These are phyloP conservation scores for Odiellus spinosus DNA, from an alignment of 2,888 invertebrate genomes.

Conservation along the genomic window DNA sequence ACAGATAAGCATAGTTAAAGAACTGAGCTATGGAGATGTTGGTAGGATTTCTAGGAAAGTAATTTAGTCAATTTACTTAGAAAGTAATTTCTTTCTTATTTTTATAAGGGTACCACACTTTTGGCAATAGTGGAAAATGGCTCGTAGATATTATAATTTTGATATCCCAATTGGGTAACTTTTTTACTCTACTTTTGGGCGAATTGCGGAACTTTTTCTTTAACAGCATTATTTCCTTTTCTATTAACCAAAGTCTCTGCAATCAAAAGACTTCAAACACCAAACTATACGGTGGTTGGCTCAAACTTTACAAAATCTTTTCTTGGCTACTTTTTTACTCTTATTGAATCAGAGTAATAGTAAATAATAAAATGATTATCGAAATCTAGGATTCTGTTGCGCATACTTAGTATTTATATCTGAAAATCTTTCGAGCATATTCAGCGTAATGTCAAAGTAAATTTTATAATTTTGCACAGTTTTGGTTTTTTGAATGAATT, in stretches of 20 bases:
- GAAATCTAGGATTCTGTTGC: not conserved
- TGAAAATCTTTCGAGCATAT: not conserved
- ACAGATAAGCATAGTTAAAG: conserved; percentile 9
- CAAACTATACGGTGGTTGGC: no score
- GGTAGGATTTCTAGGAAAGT: not conserved
- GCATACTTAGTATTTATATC: conserved; percentile 1
- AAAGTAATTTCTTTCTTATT: not conserved
- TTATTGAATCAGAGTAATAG: no score
- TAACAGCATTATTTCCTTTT: no score
- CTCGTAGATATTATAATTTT: conserved; percentile 31
- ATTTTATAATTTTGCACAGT: no score
- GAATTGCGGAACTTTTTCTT: conserved; percentile 28
- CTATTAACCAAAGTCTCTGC: no score
- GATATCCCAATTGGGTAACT: conserved; percentile 31
- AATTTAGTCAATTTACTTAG: no score
- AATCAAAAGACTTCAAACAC: no score
- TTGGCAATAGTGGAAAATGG: conserved; percentile 28
- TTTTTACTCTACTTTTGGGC: conserved; percentile 29
- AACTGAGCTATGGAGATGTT: conserved; percentile 31
- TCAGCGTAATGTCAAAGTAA: no score
- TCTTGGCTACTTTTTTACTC: no score
- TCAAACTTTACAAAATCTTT: no score
- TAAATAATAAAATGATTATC: not conserved
- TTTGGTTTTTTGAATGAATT: no score
- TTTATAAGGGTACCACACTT: conserved; percentile 27